These are phyloP conservation scores for Dichetophora obliterata DNA, from an alignment of 2,888 invertebrate genomes.

Conservation along the genomic window DNA sequence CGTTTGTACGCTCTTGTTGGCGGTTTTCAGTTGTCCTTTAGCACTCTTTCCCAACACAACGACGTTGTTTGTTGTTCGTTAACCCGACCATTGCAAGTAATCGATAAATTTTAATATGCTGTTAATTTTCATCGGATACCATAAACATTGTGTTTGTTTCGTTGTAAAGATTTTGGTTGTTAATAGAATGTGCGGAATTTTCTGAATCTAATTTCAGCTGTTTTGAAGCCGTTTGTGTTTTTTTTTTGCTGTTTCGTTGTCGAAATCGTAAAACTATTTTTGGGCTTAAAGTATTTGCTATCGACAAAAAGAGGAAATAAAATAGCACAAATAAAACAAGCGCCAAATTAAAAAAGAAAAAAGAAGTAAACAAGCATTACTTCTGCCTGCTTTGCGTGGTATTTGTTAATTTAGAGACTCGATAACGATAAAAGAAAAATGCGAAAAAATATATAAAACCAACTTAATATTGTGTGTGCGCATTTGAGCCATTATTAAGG, in stretches of 20 bases:
- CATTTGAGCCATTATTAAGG: neutral
- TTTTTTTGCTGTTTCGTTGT: neutral
- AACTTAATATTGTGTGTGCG: constrained; percentile 30
- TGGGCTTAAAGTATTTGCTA: too few relatives aligned
- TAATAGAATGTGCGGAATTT: neutral
- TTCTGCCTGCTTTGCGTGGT: too few relatives aligned
- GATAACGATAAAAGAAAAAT: too few relatives aligned
- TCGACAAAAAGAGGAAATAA: too few relatives aligned
- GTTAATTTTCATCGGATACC: neutral
- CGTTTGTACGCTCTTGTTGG: constrained; percentile 12
- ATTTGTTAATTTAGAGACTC: too few relatives aligned
- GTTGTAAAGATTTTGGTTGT: neutral
- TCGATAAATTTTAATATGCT: constrained; percentile 34
- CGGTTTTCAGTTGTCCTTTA: constrained; percentile 25
- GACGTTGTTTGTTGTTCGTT: constrained; percentile 21
- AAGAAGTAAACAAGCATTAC: too few relatives aligned
- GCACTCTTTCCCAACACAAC: constrained; percentile 28
- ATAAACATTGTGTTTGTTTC: neutral
- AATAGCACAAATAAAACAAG: neutral
- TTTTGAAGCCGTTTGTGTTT: neutral
- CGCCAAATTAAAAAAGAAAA: neutral
- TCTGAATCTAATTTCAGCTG: neutral
- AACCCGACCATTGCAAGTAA: constrained; percentile 28
- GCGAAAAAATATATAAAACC: too few relatives aligned
- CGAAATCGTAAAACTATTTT: neutral